Evolutionary conservation across 2,888 invertebrate genomes (phyloP).

Genomic region (Blera fallax): DNA sequence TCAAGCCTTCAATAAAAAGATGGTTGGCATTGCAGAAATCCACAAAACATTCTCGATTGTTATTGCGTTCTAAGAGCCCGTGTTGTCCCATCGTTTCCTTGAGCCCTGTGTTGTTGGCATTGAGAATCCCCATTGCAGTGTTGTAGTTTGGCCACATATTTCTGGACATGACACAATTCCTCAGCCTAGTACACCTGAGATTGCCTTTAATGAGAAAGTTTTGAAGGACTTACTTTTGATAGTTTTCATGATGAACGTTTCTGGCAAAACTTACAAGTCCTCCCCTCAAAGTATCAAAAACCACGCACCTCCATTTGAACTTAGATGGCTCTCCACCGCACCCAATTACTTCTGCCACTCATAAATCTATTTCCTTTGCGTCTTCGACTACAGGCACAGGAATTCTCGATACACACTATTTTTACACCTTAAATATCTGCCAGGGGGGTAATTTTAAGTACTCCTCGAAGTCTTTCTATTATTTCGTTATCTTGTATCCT

Average conservation of each 20-base stretch:
- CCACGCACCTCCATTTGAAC: neutral
- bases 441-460: neutral
- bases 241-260: neutral
- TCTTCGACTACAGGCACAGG: neutral
- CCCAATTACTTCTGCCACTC: neutral
- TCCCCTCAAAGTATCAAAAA: neutral
- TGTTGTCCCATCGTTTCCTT: no score
- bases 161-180: no score
- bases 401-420: neutral
- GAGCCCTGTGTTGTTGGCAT: no score
- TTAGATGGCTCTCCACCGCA: neutral
- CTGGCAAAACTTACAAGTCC: neutral
- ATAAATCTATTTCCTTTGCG: neutral
- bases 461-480: constrained; percentile 41
- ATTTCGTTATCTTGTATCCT: constrained; percentile 63
- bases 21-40: no score
- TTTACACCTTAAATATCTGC: constrained; percentile 16
- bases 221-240: no score
- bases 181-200: no score
- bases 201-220: no score
- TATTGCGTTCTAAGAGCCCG: no score
- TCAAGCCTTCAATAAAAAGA: no score
- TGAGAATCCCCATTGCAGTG: no score
- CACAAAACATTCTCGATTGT: no score
- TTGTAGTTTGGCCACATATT: no score